A percentile compares a stretch with the other conserved stretches of the same genome.
These are phyloP conservation scores for Psephotus haematonotus DNA, from an alignment of 2,113 vertebrate species.

Conservation along the genomic window DNA sequence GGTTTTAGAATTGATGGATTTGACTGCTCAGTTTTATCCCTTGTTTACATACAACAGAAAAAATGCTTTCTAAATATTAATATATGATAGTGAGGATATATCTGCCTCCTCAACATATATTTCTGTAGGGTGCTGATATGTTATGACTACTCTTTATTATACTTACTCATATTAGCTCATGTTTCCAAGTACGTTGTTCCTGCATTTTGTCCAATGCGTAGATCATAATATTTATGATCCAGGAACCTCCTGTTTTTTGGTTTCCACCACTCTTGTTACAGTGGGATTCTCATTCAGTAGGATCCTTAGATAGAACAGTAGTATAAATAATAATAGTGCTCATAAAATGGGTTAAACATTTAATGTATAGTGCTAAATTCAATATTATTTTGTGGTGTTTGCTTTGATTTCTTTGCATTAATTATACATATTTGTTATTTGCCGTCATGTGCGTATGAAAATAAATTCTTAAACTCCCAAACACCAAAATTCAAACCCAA, in stretches of 20 bases:
- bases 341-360: neutral
- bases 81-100: neutral
- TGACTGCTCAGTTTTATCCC: neutral
- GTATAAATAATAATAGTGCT: neutral
- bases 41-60: neutral
- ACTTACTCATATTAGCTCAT: neutral
- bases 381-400: neutral
- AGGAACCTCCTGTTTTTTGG: neutral
- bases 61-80: neutral
- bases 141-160: neutral
- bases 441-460: neutral
- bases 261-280: neutral
- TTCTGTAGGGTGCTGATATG: neutral
- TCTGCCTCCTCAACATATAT: neutral
- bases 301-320: neutral
- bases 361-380: neutral
- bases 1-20: neutral
- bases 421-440: neutral
- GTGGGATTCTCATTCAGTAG: neutral
- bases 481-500: neutral
- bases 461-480: neutral
- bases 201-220: neutral
- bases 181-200: neutral
- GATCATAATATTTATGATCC: neutral
- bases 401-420: neutral